A percentile compares a stretch with the other conserved stretches of the same genome.
These are phyloP conservation scores for Coboldia fuscipes DNA, from an alignment of 1,140 invertebrate genomes.

Conservation along the genomic window DNA sequence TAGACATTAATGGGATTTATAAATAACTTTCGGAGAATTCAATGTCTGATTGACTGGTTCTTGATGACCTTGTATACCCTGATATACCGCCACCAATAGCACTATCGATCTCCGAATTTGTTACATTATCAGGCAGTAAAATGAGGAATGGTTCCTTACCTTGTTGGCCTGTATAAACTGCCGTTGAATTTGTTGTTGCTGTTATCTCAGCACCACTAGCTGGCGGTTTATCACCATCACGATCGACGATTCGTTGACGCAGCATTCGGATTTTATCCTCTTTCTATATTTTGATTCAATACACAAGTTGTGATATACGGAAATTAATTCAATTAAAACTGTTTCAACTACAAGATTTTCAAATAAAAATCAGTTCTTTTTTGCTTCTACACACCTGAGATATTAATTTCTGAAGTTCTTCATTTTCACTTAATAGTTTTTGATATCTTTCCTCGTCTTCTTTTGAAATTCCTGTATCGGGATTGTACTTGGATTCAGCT, in stretches of 20 bases:
- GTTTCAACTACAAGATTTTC: no score
- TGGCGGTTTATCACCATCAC: conserved; percentile 31
- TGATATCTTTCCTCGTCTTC: conserved; percentile 90
- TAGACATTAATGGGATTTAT: conserved; percentile 27
- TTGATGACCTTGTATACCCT: conserved; percentile 50
- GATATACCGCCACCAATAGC: conserved; percentile 46
- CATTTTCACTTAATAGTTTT: conserved; percentile 85
- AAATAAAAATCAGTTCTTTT: no score
- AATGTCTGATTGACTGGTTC: conserved; percentile 57
- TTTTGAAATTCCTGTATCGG: conserved; percentile 71
- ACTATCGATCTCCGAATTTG: conserved; percentile 53
- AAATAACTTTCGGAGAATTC: conserved; percentile 77
- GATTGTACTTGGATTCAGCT: conserved; percentile 63
- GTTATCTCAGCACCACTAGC: conserved; percentile 14
- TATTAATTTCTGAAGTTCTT: conserved; percentile 87
- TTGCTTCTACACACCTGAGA: conserved; percentile 63
- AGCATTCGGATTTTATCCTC: conserved; percentile 68
- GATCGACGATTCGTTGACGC: conserved; percentile 54
- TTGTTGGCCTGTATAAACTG: conserved; percentile 13
- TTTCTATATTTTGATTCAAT: conserved; percentile 44
- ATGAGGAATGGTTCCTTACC: conserved; percentile 22
- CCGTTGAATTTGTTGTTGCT: conserved; percentile 16
- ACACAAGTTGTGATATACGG: not conserved
- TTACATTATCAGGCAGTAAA: conserved; percentile 31
- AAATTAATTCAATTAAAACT: not conserved